phyloP scores from a whole-genome alignment of 2,888 invertebrate genomes.

The Chymomyza amoena region DNA sequence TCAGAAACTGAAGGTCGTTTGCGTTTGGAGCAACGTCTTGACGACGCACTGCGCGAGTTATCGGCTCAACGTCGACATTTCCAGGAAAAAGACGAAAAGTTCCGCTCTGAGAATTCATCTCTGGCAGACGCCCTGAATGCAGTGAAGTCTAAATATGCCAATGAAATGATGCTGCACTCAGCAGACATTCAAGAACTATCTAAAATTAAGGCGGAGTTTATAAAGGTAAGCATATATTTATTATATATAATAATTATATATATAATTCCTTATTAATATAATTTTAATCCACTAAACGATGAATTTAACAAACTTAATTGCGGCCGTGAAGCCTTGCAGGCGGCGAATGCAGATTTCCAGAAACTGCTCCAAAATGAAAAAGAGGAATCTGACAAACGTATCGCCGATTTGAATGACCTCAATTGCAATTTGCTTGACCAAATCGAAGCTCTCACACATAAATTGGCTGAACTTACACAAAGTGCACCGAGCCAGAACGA shows the following conservation, averaged over 20 bases:
- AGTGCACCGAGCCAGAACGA: conserved; percentile 66
- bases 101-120: conserved; percentile 83
- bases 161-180: conserved; percentile 89
- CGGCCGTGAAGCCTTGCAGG: conserved; percentile 83
- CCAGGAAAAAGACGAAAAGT: conserved; percentile 90
- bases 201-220: conserved; percentile 83
- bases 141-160: conserved; percentile 88
- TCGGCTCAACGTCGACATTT: conserved; percentile 87
- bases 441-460: conserved; percentile 88
- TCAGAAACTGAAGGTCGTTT: conserved; percentile 89
- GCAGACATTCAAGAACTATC: conserved; percentile 85
- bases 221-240: conserved; percentile 76
- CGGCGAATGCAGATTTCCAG: conserved; percentile 83
- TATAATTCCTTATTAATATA: not conserved
- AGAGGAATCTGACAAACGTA: conserved; percentile 83
- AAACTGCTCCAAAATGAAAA: conserved; percentile 83
- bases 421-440: conserved; percentile 91
- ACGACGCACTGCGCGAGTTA: conserved; percentile 88
- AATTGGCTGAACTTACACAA: conserved; percentile 80
- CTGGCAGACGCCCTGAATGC: conserved; percentile 83
- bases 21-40: conserved; percentile 86
- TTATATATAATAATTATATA: no score
- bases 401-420: conserved; percentile 88
- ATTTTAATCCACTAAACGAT: conserved; percentile 79
- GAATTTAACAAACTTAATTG: conserved; percentile 83